Base-by-base conservation (phyloP, 2,888 invertebrate genomes). In the Bembecia ichneumoniformis region DNA sequence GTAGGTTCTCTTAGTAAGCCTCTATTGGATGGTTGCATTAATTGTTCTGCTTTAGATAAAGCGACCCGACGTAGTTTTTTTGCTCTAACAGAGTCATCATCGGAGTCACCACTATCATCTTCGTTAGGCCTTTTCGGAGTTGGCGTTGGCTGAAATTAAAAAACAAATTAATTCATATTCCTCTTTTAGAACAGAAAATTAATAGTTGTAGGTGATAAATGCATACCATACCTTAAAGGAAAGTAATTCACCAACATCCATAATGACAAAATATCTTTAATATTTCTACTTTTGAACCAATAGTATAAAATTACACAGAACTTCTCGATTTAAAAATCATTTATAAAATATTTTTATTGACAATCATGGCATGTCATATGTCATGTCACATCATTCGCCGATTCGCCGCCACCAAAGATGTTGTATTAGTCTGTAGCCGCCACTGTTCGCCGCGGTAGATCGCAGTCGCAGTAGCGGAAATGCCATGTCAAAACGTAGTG, bases 41-140 rank as follows among this genome's bases (percentile, higher is more conserved):
- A 52, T 45, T 67, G 61, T 20, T 81, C 87, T n/a, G 83, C 86
- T 56, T 82, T 87, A 10, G 86, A 72, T 54, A 89, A 87, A 1
- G 88, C 89, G 51, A 90, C 75, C 45, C 90, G 88, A n/a, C 90
- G 89, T 74, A 90, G 84, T 71, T 91, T 92, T 55, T 88, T 88
- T 0, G 89, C 80, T 59, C 89, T 90, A 55, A 91, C 90, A 58
- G 87, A 86, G 52, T 90, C 90, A 55, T 91, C 91, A 17, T 92
- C 91, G 11, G 90, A 90, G 51, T 91, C 89, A 35, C 90, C 90
- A 57, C 92, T 92, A 47, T 91, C 91, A 53, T 93, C 93, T 20
- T 90, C 89, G 58, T 63, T 79, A 16, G 91, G 91, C 54, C 95
- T 88, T 77, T 95, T 95, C 7, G 95, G 92, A 7, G 94, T 94